Evolutionary conservation across 1,140 invertebrate species (phyloP).

Genomic region (Polypedilum pembai): DNA sequence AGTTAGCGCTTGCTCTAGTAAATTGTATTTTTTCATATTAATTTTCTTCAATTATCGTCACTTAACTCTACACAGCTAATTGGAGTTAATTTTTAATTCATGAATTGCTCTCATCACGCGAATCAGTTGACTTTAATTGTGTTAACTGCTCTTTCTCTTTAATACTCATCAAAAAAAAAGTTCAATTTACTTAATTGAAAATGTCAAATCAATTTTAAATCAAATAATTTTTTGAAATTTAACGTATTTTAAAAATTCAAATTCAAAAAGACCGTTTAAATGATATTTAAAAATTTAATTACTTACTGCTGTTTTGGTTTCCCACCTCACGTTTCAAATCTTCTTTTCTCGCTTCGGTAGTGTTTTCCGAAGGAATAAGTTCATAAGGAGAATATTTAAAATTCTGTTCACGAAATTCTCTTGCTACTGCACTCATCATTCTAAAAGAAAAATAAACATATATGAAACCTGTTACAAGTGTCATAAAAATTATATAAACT

Average conservation of each 20-base stretch:
- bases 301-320: slow-evolving; percentile 47
- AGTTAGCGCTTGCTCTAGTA: neutral
- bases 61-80: neutral
- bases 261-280: no score
- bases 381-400: slow-evolving; percentile 42
- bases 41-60: neutral
- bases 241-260: no score
- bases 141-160: no score
- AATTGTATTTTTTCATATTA: neutral
- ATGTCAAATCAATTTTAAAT: no score
- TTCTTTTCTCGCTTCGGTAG: slow-evolving; percentile 37
- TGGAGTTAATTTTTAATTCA: neutral
- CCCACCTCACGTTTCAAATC: slow-evolving; percentile 46
- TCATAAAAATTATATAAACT: neutral
- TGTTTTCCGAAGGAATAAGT: slow-evolving; percentile 33
- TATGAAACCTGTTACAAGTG: neutral
- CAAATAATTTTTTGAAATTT: no score
- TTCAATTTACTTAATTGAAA: no score
- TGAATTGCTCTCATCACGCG: neutral
- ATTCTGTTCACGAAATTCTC: slow-evolving; percentile 41
- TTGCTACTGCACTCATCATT: slow-evolving; percentile 43
- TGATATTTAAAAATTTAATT: neutral
- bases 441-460: neutral
- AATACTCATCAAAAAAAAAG: no score
- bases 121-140: neutral